Evolutionary conservation across 1,140 invertebrate species (phyloP), one percentile per base, ranked within the genome.

Genomic region (Frieseomelitta varia): DNA sequence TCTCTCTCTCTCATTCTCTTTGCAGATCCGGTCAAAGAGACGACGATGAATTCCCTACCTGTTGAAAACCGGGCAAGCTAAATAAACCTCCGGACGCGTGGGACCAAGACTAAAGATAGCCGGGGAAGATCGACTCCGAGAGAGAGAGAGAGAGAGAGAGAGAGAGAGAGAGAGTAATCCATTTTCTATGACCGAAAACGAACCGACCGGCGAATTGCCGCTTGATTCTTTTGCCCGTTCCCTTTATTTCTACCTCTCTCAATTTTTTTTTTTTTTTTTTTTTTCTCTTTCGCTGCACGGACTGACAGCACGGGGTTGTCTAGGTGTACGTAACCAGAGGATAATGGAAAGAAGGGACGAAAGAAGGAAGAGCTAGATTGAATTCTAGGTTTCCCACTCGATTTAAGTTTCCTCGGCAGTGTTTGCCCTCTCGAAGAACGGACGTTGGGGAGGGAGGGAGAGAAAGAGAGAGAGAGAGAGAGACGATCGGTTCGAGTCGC

Each of bases 331-430:
- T 67, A 21, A 19, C 39, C 65, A 21, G 65, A 11, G 21, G 24
- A 8, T 30, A 53, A 11, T 8, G 30, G 34, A 27, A 51, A 27
- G 63, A 51, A 61, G 11, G 39, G n/a, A 53, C 47, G 73, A 61
- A 17, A 47, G 47, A 73, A 74, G 71, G 34, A 63, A 81, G 63
- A 81, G 56, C 55, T 81, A 34, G 24, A 83, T 83, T 71, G 75
- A 79, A 83, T 83, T 80, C 78, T 67, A 84, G 63, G 73, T 87
- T 77, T 81, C 80, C 74, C 73, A 69, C 75, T 78, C 68, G 87
- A 87, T 88, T 72, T 75, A 80, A 85, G 78, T 79, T 75, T 81
- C 71, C 51, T 61, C 72, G 77, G 0, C 39, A 2, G 24, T 69
- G 67, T 80, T 79, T 51, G 27, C 58, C 75, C 74, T 55, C 63